phyloP scores from a whole-genome alignment of 2,888 invertebrate species.

The Tinea semifulvella region DNA sequence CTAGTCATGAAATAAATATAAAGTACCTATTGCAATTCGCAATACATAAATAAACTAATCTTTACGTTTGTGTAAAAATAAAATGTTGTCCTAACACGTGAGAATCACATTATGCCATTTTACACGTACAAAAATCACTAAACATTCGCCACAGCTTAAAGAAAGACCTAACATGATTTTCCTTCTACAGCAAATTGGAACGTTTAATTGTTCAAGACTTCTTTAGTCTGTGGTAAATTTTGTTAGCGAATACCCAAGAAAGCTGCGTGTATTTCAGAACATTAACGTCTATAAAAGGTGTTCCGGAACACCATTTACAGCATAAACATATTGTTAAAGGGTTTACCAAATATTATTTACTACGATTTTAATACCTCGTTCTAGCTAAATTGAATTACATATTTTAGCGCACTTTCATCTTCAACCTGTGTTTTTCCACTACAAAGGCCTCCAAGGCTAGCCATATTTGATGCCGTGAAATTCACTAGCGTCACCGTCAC shows the following conservation, averaged over 20 bases:
- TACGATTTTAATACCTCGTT: neutral
- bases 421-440: too few relatives aligned
- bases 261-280: constrained; percentile 1
- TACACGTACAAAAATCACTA: neutral
- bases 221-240: constrained; percentile 1
- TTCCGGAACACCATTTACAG: constrained; percentile 1
- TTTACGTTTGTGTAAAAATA: constrained; percentile 10
- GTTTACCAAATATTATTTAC: neutral
- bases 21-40: too few relatives aligned
- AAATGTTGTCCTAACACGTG: constrained; percentile 5
- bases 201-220: neutral
- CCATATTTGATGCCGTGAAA: too few relatives aligned
- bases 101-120: constrained; percentile 9
- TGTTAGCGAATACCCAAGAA: neutral
- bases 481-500: too few relatives aligned
- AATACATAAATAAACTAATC: too few relatives aligned
- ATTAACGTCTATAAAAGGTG: constrained; percentile 7
- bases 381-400: neutral
- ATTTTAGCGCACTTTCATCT: too few relatives aligned
- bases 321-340: constrained; percentile 7
- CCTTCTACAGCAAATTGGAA: neutral
- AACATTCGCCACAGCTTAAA: neutral
- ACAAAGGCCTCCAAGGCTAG: too few relatives aligned
- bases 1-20: too few relatives aligned
- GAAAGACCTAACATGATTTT: neutral